These are phyloP conservation scores for Lycia hirtaria DNA, from an alignment of 2,888 invertebrate genomes.

Conservation along the genomic window DNA sequence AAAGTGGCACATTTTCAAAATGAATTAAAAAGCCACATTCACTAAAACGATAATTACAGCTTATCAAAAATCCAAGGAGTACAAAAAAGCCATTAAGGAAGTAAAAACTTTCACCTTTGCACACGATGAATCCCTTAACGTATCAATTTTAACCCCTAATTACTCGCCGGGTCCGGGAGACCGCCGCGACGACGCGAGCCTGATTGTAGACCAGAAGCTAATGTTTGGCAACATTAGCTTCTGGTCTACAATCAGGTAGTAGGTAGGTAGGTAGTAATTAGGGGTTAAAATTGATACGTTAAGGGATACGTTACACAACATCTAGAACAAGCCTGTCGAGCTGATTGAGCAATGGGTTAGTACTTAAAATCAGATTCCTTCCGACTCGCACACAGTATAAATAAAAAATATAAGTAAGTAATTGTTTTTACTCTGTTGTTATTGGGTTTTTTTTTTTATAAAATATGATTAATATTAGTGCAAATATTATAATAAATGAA, in stretches of 20 bases:
- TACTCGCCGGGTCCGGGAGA: conserved; percentile 52
- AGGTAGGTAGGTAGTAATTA: too few species aligned
- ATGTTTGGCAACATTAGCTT: neutral
- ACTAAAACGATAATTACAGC: conserved; percentile 36
- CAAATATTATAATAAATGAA: too few species aligned
- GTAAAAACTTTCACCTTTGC: conserved; percentile 47
- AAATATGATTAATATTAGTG: too few species aligned
- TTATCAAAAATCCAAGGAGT: conserved; percentile 29
- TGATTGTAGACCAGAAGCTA: conserved; percentile 6
- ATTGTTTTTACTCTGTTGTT: too few species aligned
- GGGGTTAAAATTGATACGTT: conserved; percentile 77
- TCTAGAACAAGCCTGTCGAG: too few species aligned
- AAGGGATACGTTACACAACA: conserved; percentile 58
- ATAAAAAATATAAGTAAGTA: too few species aligned
- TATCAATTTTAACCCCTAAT: conserved; percentile 78
- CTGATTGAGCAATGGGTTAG: too few species aligned
- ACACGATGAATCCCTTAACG: conserved; percentile 59
- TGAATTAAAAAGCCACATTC: conserved; percentile 11
- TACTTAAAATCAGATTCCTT: too few species aligned
- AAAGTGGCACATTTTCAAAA: conserved; percentile 22
- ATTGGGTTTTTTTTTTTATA: too few species aligned
- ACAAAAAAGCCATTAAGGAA: conserved; percentile 38
- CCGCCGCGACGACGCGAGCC: conserved; percentile 56
- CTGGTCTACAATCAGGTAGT: too few species aligned
- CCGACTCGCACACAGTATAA: too few species aligned